Percentiles rank a stretch among this genome's conserved stretches.
These are phyloP conservation scores for Syngnathus typhle DNA, from an alignment of 2,113 vertebrate species.

Conservation along the genomic window DNA sequence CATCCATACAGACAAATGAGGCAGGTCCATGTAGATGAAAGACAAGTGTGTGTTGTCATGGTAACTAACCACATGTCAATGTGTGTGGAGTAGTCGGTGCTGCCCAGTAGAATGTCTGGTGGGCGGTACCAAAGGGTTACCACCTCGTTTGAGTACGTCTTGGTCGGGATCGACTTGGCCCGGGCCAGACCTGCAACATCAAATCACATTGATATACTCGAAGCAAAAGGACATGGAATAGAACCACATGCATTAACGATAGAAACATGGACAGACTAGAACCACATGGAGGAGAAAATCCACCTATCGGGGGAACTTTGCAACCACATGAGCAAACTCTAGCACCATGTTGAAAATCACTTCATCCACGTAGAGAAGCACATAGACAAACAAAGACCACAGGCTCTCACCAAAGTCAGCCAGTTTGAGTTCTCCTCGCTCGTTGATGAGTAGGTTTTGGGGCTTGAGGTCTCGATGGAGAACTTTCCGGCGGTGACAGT, in stretches of 20 bases:
- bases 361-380: neutral
- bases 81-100: slow-evolving; percentile 87
- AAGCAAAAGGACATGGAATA: neutral
- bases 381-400: neutral
- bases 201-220: neutral
- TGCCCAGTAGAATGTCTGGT: slow-evolving; percentile 83
- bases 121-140: slow-evolving; percentile 90
- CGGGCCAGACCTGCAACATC: slow-evolving; percentile 76
- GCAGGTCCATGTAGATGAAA: neutral
- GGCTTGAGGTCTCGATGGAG: slow-evolving; percentile 75
- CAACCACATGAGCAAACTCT: too few species aligned
- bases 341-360: neutral
- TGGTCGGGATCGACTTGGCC: slow-evolving; percentile 88
- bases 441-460: slow-evolving; percentile 75
- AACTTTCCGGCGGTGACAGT: slow-evolving; percentile 72
- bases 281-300: neutral
- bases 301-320: too few species aligned
- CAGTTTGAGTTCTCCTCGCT: slow-evolving; percentile 72
- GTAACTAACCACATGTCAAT: slow-evolving; percentile 84
- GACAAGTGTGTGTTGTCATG: neutral
- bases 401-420: slow-evolving; percentile 68
- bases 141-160: slow-evolving; percentile 89
- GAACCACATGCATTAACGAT: too few species aligned
- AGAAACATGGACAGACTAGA: too few species aligned
- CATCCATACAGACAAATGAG: neutral